These are phyloP conservation scores for Saguinus imperator DNA, from an alignment of 2,113 vertebrate species.

Conservation along the genomic window DNA sequence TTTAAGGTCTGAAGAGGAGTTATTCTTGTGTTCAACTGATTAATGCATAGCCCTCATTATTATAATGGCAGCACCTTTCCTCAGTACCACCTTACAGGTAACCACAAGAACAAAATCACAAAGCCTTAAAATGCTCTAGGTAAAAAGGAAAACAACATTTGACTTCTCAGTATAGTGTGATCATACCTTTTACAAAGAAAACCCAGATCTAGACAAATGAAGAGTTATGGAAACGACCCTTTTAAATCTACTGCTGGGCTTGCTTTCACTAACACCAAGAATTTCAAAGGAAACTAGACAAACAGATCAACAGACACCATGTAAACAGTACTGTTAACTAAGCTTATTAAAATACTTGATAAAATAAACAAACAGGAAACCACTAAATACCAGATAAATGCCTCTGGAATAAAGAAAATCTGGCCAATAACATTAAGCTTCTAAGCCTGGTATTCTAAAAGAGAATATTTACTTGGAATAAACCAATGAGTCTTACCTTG, in stretches of 20 bases:
- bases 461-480: constrained; percentile 50
- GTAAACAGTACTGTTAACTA: constrained; percentile 57
- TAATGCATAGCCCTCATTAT: constrained; percentile 40
- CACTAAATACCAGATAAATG: constrained; percentile 62
- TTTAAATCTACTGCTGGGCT: constrained; percentile 49
- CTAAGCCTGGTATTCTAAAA: constrained; percentile 53
- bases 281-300: constrained; percentile 58
- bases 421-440: constrained; percentile 48
- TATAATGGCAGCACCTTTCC: not conserved
- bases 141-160: not conserved
- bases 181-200: constrained; percentile 53
- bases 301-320: constrained; percentile 54
- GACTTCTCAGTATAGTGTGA: constrained; percentile 10
- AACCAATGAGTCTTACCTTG: constrained; percentile 45
- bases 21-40: constrained; percentile 47
- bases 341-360: constrained; percentile 60
- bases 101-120: constrained; percentile 38
- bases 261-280: constrained; percentile 57
- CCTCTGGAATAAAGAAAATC: constrained; percentile 48
- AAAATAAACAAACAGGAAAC: constrained; percentile 56
- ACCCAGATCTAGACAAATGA: constrained; percentile 43
- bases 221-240: constrained; percentile 49
- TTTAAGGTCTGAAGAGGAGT: constrained; percentile 54
- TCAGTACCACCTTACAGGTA: constrained; percentile 4
- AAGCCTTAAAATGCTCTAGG: constrained; percentile 42